A percentile compares a stretch with the other conserved stretches of the same genome.
Conservation (phyloP, 2,888 invertebrate genomes). For the Sinodicranocentrus sp. region DNA sequence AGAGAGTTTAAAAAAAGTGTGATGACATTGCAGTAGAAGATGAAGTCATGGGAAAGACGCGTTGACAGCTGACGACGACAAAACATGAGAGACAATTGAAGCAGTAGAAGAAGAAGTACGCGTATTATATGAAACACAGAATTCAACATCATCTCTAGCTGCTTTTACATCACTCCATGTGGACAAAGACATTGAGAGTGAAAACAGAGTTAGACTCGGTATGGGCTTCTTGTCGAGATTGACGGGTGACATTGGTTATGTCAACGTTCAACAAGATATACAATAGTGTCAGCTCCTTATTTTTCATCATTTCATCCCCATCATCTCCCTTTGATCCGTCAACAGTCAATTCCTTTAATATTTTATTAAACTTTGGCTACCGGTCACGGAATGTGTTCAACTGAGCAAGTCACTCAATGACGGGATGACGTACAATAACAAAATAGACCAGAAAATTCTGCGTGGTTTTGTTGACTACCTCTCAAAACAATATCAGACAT, state of each 20-base stretch:
- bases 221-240: slow-evolving; percentile 42
- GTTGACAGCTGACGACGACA: too few relatives aligned
- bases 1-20: too few relatives aligned
- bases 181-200: too few relatives aligned
- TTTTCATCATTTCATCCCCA: slow-evolving; percentile 15
- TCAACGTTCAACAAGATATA: slow-evolving; percentile 43
- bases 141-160: too few relatives aligned
- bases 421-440: too few relatives aligned
- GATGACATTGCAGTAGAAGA: too few relatives aligned
- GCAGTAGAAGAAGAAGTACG: too few relatives aligned
- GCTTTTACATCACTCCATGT: too few relatives aligned
- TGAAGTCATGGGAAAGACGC: too few relatives aligned
- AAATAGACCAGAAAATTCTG: slow-evolving; percentile 21
- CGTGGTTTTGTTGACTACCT: slow-evolving; percentile 60
- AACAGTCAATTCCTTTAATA: background rate
- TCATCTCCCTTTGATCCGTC: background rate
- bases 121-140: too few relatives aligned
- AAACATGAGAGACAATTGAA: too few relatives aligned
- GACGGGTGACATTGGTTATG: slow-evolving; percentile 63
- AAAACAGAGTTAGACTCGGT: too few relatives aligned
- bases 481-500: background rate
- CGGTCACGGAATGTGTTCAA: slow-evolving; percentile 1
- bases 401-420: slow-evolving; percentile 18
- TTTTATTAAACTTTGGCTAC: slow-evolving; percentile 3
- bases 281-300: slow-evolving; percentile 7